Base-by-base conservation (phyloP, 2,888 invertebrate species). In the Epirrhoe alternata region DNA sequence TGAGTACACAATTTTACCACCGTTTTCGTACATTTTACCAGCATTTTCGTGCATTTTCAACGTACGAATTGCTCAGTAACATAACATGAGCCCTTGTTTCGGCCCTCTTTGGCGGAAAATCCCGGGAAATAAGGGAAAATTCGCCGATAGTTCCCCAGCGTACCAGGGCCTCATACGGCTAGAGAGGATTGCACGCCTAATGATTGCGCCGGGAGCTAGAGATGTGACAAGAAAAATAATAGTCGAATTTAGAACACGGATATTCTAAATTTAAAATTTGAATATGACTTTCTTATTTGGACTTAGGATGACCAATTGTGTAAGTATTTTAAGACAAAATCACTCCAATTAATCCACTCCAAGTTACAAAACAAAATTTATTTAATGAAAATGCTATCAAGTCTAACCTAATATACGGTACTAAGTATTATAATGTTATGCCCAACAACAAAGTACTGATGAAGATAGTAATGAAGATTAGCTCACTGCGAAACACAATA, bases 151-250 rank as follows among this genome's bases (percentile, higher is more conserved):
- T 89, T 86, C 84, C 85, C 86, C 78, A 59, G 61, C 75, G 79
- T 81, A 84, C 82, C 83, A 83, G 81, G 82, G 80, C 76, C 79
- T 78, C 84, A 85, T 82, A 80, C 74, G 83, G 81, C 84, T 83
- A 81, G 80, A 82, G 84, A 84, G 87, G 88, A 87, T 88, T 85
- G 83, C 73, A 81, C 75, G 85, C 86, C 89, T 91, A 92, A 92
- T 91, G 89, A 90, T 91, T 88, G 83, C 76, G 79, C 78, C 57
- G 63, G 54, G 31, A 54, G 56, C n/a, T 60, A 54, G 50, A 45
- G 57, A 3, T 42, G 63, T 10, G 14, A 56, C 16, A 0, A 3
- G 30, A 4, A 8, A 12, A 35, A 6, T 45, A 51, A 65, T 56
- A 66, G 65, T n/a, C 65, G 61, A 58, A 58, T n/a, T 5, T 14